A percentile compares a stretch with the other conserved stretches of the same genome.
phyloP scores from a whole-genome alignment of 2,888 invertebrate species.

The Leucania comma region DNA sequence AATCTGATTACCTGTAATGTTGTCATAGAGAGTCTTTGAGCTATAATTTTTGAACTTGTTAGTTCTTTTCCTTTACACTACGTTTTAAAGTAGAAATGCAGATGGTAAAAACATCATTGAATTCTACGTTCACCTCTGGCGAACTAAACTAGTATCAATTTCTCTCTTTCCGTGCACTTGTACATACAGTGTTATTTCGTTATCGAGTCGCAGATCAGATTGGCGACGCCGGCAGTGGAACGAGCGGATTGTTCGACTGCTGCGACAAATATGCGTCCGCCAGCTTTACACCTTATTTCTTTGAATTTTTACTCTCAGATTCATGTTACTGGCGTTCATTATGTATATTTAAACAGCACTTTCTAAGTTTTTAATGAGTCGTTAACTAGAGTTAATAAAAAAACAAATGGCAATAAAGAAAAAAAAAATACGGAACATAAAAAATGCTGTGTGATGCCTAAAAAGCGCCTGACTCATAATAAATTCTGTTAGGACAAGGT shows the following conservation, averaged over 20 bases:
- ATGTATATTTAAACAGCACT: conserved; percentile 1
- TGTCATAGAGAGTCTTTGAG: too few relatives aligned
- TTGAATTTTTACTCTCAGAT: conserved; percentile 35
- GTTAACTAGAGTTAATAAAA: background rate
- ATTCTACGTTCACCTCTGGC: background rate
- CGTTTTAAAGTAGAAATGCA: background rate
- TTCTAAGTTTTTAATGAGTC: background rate
- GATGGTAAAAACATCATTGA: too few relatives aligned
- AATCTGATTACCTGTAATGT: too few relatives aligned
- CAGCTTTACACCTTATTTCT: conserved; percentile 50
- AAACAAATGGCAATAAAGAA: background rate
- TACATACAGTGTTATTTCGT: conserved; percentile 37
- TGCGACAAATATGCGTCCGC: conserved; percentile 51
- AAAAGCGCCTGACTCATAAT: too few relatives aligned
- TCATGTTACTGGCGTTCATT: conserved; percentile 12
- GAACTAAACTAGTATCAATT: conserved; percentile 21
- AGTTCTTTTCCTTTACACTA: too few relatives aligned
- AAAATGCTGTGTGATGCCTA: too few relatives aligned
- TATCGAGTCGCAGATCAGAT: conserved; percentile 41
- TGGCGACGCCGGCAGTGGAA: conserved; percentile 31
- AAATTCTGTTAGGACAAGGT: too few relatives aligned
- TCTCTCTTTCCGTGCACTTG: conserved; percentile 9
- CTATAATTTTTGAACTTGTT: too few relatives aligned
- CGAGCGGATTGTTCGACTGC: conserved; percentile 58
- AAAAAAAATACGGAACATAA: too few relatives aligned